These are phyloP conservation scores for Netelia melanura DNA, from an alignment of 2,888 invertebrate species.

Conservation along the genomic window DNA sequence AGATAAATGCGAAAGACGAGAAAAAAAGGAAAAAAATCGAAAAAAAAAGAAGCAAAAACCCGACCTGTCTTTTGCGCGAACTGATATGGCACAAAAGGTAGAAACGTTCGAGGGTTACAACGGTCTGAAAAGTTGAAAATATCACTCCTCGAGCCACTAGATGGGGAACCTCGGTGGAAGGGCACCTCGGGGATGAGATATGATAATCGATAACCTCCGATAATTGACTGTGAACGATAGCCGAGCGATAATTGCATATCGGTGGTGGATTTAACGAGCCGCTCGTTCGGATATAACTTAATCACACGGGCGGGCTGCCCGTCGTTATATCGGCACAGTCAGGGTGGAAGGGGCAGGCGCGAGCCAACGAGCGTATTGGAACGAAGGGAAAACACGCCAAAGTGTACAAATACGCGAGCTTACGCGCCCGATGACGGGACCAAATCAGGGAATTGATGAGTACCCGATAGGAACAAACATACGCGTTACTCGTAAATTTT, in stretches of 20 bases:
- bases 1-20: constrained; percentile 9
- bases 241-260: constrained; percentile 34
- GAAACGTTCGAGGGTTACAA: constrained; percentile 12
- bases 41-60: constrained; percentile 43
- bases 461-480: not conserved
- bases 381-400: not conserved
- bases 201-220: constrained; percentile 31
- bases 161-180: not conserved
- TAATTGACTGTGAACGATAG: constrained; percentile 41
- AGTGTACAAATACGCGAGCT: not conserved
- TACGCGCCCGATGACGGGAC: not conserved
- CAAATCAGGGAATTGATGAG: constrained; percentile 22
- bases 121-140: constrained; percentile 12
- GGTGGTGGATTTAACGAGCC: constrained; percentile 14
- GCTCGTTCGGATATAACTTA: constrained; percentile 6
- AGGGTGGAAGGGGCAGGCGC: no score
- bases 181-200: not conserved
- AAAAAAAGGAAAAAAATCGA: not conserved
- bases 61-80: constrained; percentile 38
- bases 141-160: not conserved
- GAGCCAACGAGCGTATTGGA: no score
- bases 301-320: constrained; percentile 8
- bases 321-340: not conserved
- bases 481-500: constrained; percentile 1
- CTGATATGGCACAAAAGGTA: not conserved